phyloP scores from a whole-genome alignment of 1,140 invertebrate species.

The Drosophila fuyamai region DNA sequence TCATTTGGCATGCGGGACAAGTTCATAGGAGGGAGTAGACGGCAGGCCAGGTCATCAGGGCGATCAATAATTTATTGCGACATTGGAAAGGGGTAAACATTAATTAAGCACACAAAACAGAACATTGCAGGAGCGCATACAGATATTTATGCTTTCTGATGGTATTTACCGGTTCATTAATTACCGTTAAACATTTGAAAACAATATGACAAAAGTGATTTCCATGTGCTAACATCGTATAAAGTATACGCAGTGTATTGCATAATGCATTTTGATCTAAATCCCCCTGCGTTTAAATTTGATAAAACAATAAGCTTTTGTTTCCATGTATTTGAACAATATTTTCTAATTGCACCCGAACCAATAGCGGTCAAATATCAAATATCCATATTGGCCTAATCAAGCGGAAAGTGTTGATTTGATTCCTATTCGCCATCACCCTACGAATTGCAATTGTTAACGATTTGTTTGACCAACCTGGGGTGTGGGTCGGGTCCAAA shows the following conservation, averaged over 20 bases:
- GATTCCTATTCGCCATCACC: conserved; percentile 52
- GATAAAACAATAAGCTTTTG: not conserved
- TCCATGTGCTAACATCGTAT: not conserved
- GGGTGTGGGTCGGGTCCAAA: conserved; percentile 2
- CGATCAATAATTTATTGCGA: conserved; percentile 35
- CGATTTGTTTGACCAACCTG: conserved; percentile 67
- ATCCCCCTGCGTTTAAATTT: not conserved
- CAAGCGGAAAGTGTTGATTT: conserved; percentile 65
- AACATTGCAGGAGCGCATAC: not conserved
- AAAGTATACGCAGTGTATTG: conserved; percentile 22
- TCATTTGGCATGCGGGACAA: conserved; percentile 16
- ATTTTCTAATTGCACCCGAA: conserved; percentile 37
- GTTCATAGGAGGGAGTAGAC: not conserved
- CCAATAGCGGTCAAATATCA: conserved; percentile 37
- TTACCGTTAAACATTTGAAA: not conserved
- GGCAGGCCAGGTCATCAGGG: conserved; percentile 21
- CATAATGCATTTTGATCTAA: not conserved
- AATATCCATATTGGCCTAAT: conserved; percentile 56
- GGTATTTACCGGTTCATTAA: not conserved
- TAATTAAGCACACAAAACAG: conserved; percentile 24
- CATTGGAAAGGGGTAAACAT: conserved; percentile 18
- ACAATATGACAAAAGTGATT: not conserved
- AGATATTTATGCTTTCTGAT: conserved; percentile 6
- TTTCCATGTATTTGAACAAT: conserved; percentile 21
- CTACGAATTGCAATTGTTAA: conserved; percentile 61